Percentiles rank a stretch among this genome's conserved stretches.
phyloP scores from a whole-genome alignment of 2,888 invertebrate species.

The Tortricodes alternella region DNA sequence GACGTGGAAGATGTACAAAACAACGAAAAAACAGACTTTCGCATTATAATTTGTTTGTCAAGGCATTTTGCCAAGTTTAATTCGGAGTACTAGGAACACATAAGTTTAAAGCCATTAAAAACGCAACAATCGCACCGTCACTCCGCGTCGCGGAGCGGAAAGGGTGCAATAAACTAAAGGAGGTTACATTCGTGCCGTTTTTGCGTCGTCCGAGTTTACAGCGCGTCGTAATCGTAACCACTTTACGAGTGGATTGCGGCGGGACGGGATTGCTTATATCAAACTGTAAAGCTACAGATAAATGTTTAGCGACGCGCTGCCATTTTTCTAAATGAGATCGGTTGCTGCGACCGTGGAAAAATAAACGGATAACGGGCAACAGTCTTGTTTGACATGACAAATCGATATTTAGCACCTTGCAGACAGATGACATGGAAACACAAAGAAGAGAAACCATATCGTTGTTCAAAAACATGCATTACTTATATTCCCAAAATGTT shows the following conservation, averaged over 20 bases:
- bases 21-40: too few species aligned
- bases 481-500: too few species aligned
- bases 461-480: too few species aligned
- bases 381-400: too few species aligned
- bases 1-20: too few species aligned
- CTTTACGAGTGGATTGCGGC: constrained; percentile 25
- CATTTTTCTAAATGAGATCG: background rate
- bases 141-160: background rate
- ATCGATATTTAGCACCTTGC: too few species aligned
- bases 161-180: constrained; percentile 21
- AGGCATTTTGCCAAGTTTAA: too few species aligned
- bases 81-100: background rate
- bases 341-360: too few species aligned
- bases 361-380: too few species aligned
- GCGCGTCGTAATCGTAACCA: constrained; percentile 19
- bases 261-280: constrained; percentile 10
- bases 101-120: constrained; percentile 7
- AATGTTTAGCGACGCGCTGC: background rate
- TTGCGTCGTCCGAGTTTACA: constrained; percentile 21
- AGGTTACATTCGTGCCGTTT: constrained; percentile 10
- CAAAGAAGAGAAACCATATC: too few species aligned
- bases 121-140: background rate
- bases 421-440: too few species aligned
- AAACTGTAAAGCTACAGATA: constrained; percentile 7
- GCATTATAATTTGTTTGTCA: too few species aligned